phyloP scores from a whole-genome alignment of 2,888 invertebrate genomes.

The Morpho achilles region DNA sequence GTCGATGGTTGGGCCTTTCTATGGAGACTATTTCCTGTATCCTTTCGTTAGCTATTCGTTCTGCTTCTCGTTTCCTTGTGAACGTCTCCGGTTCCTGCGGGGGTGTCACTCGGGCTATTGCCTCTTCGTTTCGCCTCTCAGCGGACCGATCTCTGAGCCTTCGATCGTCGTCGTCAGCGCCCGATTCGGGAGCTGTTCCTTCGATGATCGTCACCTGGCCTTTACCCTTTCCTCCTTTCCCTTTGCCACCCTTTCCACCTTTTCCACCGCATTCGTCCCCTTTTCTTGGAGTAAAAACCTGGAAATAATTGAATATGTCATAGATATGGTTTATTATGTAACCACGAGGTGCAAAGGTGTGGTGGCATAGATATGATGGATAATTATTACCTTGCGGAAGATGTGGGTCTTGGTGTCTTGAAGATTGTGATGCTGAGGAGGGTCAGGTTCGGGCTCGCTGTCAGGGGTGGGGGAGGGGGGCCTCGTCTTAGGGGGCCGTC shows the following conservation, averaged over 20 bases:
- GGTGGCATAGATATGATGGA: too few species aligned
- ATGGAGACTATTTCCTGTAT: conserved; percentile 41
- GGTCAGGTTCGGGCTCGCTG: conserved; percentile 34
- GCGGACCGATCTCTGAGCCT: conserved; percentile 55
- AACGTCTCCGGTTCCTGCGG: conserved; percentile 46
- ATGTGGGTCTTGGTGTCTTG: conserved; percentile 66
- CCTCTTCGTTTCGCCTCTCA: conserved; percentile 58
- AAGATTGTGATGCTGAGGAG: conserved; percentile 38
- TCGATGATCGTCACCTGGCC: conserved; percentile 87
- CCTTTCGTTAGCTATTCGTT: conserved; percentile 40
- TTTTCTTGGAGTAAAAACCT: conserved; percentile 77
- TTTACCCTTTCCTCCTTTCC: conserved; percentile 85
- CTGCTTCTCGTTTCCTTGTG: conserved; percentile 38
- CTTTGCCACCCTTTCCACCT: conserved; percentile 85
- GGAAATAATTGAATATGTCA: conserved; percentile 22
- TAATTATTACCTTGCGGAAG: conserved; percentile 53
- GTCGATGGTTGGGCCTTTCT: conserved; percentile 43
- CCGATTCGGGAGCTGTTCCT: conserved; percentile 57
- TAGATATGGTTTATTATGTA: too few species aligned
- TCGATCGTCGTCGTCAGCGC: conserved; percentile 64
- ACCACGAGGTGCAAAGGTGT: too few species aligned
- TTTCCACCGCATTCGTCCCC: conserved; percentile 81
- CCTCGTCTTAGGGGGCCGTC: conserved; percentile 59
- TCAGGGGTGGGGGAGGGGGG: conserved; percentile 39
- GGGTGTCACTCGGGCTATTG: conserved; percentile 57